A percentile compares a stretch with the other conserved stretches of the same genome.
These are phyloP conservation scores for Hydractinia symbiolongicarpus DNA, from an alignment of 30 jellyfish, hydroid and myxozoan species.

Conservation along the genomic window DNA sequence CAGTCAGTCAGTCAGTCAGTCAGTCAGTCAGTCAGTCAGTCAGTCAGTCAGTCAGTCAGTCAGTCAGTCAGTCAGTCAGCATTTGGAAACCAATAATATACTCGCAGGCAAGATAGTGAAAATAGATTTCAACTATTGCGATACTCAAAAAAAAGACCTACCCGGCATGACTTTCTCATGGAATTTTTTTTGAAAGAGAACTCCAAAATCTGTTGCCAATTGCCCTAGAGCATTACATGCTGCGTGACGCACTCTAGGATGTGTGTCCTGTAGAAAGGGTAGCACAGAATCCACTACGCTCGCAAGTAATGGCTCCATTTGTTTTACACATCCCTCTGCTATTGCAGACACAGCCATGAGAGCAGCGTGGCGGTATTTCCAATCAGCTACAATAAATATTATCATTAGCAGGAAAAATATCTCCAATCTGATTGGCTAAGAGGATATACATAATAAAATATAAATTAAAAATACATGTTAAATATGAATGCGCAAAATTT, in stretches of 20 bases:
- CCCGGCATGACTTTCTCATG: constrained; percentile 82
- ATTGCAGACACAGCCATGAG: constrained; percentile 97
- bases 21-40: too few species aligned
- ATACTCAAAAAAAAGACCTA: background rate
- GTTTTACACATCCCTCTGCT: constrained; percentile 98
- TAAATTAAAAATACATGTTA: background rate
- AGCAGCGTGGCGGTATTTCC: constrained; percentile 98
- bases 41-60: too few species aligned
- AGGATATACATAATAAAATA: background rate
- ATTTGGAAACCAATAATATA: too few species aligned
- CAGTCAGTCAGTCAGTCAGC: too few species aligned
- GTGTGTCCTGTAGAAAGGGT: constrained; percentile 69
- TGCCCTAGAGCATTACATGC: constrained; percentile 98
- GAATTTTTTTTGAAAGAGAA: constrained; percentile 70
- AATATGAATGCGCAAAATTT: too few species aligned
- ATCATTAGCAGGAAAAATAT: background rate
- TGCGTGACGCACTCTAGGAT: constrained; percentile 98
- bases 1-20: too few species aligned
- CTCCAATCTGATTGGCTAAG: too few species aligned
- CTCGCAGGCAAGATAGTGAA: too few species aligned
- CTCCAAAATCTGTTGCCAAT: constrained; percentile 92
- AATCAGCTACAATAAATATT: constrained; percentile 50
- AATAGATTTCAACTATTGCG: too few species aligned
- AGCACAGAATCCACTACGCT: constrained; percentile 81
- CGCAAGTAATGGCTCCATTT: constrained; percentile 91